These are phyloP conservation scores for Dynastes grantii DNA, from an alignment of 2,888 invertebrate genomes.

Conservation along the genomic window DNA sequence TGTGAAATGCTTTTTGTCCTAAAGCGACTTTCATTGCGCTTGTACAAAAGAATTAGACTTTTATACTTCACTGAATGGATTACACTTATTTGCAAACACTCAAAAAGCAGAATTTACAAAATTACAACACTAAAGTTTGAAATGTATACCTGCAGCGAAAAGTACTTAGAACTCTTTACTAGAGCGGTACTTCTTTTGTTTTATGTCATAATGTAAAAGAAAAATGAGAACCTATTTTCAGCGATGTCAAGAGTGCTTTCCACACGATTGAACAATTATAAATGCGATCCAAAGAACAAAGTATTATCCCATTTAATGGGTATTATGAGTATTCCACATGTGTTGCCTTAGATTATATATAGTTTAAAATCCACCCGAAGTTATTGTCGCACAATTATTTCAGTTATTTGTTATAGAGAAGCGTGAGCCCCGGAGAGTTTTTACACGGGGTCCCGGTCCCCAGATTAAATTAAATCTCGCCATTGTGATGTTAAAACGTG, in stretches of 20 bases:
- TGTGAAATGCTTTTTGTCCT: too few species aligned
- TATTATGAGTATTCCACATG: slow-evolving; percentile 35
- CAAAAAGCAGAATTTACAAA: too few species aligned
- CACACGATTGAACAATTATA: slow-evolving; percentile 18
- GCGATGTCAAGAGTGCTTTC: slow-evolving; percentile 9
- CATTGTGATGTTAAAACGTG: slow-evolving; percentile 69
- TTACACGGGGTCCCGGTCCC: slow-evolving; percentile 58
- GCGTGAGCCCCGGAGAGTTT: slow-evolving; percentile 62
- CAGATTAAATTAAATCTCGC: slow-evolving; percentile 69
- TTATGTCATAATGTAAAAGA: not conserved
- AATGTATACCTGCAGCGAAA: too few species aligned
- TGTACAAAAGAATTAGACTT: too few species aligned
- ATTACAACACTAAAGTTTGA: too few species aligned
- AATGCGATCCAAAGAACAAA: slow-evolving; percentile 28
- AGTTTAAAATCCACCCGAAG: slow-evolving; percentile 48
- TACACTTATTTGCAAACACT: too few species aligned
- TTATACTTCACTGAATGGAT: too few species aligned
- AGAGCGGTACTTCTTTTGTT: too few species aligned
- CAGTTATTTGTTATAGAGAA: slow-evolving; percentile 60
- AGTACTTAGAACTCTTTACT: too few species aligned
- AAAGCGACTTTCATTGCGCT: too few species aligned
- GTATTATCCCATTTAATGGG: slow-evolving; percentile 42
- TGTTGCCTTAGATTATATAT: slow-evolving; percentile 39
- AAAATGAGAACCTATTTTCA: slow-evolving; percentile 6
- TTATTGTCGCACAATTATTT: slow-evolving; percentile 66